These are phyloP conservation scores for Zosterops borbonicus DNA, from an alignment of 2,113 vertebrate species.

Conservation along the genomic window DNA sequence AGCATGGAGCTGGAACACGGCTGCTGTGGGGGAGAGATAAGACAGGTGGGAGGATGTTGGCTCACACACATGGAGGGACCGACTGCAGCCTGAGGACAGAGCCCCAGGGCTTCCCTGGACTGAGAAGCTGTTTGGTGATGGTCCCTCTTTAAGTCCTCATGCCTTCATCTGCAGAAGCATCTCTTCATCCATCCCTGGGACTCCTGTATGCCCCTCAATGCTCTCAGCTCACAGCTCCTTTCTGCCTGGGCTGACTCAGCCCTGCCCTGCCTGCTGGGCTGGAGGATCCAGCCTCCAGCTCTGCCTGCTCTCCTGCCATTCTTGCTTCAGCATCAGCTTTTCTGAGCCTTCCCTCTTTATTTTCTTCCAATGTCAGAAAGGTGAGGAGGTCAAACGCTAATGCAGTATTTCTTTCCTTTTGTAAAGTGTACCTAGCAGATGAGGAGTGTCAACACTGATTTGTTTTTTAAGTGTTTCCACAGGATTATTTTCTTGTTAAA, in stretches of 20 bases:
- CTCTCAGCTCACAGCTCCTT: not conserved
- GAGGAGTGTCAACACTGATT: constrained; percentile 64
- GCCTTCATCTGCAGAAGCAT: not conserved
- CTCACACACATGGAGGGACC: fast-evolving
- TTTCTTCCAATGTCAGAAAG: constrained; percentile 23
- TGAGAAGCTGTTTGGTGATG: not conserved
- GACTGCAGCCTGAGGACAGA: fast-evolving
- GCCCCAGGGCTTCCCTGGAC: not conserved
- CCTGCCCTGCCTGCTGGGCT: not conserved
- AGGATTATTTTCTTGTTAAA: constrained; percentile 68
- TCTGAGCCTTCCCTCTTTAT: not conserved
- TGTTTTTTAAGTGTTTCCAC: constrained; percentile 61
- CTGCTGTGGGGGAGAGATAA: not conserved
- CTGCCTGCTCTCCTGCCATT: not conserved
- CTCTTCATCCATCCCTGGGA: not conserved
- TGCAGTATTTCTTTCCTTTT: constrained; percentile 48
- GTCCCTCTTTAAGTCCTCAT: not conserved
- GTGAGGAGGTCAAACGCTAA: constrained; percentile 55
- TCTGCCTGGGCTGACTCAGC: not conserved
- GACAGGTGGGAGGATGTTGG: fast-evolving
- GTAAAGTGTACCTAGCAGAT: constrained; percentile 47
- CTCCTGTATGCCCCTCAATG: fast-evolving
- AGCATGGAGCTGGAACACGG: not conserved
- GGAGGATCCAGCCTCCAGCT: not conserved
- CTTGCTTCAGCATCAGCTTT: constrained; percentile 15